Evolutionary conservation across 2,888 invertebrate genomes (phyloP).

Genomic region (Dioctria rufipes): DNA sequence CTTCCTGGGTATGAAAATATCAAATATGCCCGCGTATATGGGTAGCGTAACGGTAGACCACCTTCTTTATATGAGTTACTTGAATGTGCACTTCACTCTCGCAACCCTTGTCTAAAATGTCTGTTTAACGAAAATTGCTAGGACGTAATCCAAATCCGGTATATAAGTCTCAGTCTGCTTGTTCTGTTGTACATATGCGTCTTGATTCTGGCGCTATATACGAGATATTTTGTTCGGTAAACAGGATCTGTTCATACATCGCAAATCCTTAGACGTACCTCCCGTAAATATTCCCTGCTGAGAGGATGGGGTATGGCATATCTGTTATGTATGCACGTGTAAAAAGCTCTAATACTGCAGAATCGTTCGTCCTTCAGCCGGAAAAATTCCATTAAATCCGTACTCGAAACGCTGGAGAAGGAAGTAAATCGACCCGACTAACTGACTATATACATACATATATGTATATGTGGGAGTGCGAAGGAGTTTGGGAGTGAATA

Average conservation of each 20-base stretch:
- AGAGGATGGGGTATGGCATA: not conserved
- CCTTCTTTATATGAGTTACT: no score
- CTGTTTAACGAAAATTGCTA: slow-evolving; percentile 19
- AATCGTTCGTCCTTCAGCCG: slow-evolving; percentile 32
- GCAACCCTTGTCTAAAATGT: no score
- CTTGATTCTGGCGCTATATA: not conserved
- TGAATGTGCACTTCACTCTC: no score
- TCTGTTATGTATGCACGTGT: not conserved
- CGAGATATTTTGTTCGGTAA: not conserved
- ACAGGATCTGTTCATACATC: not conserved
- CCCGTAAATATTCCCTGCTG: not conserved
- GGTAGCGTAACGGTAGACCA: no score
- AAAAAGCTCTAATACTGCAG: slow-evolving; percentile 1
- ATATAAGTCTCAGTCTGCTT: slow-evolving; percentile 19
- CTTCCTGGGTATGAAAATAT: no score
- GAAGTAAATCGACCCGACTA: not conserved
- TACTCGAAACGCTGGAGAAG: not conserved
- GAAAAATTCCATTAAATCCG: slow-evolving; percentile 48
- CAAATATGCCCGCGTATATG: no score
- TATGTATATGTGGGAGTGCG: no score
- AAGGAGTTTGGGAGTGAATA: not conserved
- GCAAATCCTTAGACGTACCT: not conserved
- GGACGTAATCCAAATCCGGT: slow-evolving; percentile 33
- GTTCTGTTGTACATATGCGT: slow-evolving; percentile 4
- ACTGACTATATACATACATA: no score